Base-by-base conservation (phyloP, 2,797 vertebrate genomes). In the Myripristis jacobus region DNA sequence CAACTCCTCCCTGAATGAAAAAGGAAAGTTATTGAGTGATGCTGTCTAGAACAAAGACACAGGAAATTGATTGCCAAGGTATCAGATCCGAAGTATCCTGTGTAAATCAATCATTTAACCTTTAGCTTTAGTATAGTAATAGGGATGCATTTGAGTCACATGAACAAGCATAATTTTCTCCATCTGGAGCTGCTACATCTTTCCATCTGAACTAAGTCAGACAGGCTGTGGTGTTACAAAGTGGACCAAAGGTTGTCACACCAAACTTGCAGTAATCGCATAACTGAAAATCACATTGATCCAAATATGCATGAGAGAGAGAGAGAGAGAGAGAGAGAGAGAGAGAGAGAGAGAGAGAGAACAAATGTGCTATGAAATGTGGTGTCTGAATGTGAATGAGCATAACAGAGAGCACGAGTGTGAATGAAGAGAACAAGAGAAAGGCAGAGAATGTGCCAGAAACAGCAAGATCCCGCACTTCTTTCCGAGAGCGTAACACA, bases 381-480 rank as follows among this genome's bases (percentile, higher is more conserved):
- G 44, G 44, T n/a, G n/a, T 47, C 21, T 47, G 44, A n/a, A 21
- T 47, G 44, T 34, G 53, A 52, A 11, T 19, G 22, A 41, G 61
- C n/a, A 15, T 16, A 21, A 36, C 21, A 52, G 48, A 19, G 25
- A 27, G 41, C 41, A 15, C 41, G 4, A 3, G 41, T 43, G 41
- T 16, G 41, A 16, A 16, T 41, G 25, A 15, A 62, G 44, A 50
- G n/a, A 34, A 15, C 16, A 8, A 48, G 21, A 52, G 36, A 53
- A 15, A 67, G 19, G 44, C 29, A n/a, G 63, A 67, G 24, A 58
- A 73, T 7, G 24, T 41, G 41, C 5, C 19, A 55, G 63, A 76
- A 46, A 59, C 31, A 34, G 29, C 31, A 8, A 34, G 31, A 36
- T 18, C 27, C 8, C 16, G 16, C 25, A 27, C 21, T 29, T 75